Base-by-base conservation (phyloP, 2,888 invertebrate species). In the Theretra japonica region DNA sequence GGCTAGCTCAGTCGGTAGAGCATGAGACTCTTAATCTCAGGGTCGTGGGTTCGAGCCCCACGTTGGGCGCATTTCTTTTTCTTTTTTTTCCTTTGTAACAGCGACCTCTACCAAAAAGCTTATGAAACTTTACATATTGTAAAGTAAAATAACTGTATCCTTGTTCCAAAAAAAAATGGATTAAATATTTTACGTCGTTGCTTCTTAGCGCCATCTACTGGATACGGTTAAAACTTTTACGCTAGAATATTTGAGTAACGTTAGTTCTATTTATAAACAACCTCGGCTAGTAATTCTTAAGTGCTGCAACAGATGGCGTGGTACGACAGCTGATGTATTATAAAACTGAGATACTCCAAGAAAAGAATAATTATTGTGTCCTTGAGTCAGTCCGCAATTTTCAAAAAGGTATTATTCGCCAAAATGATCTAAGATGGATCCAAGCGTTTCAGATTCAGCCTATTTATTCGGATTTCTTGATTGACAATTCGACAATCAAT, bases 1-100 rank as follows among this genome's bases (percentile, higher is more conserved):
- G 92, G 92, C 92, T 92, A 92, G 92, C 92, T 92, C 92, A 92
- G 92, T 92, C 92, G 92, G 92, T 92, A 92, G 92, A 92, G 92
- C 92, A 92, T 95, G 94, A 95, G 95, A 95, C 94, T 95, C 94
- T 95, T 95, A 95, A 95, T 95, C 94, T 95, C 95, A 95, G 95
- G 95, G 95, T 95, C 94, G 94, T 94, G 94, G 94, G 95, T 95
- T 95, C 94, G 94, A 95, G 94, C 94, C 94, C 95, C 95, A 94
- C 95, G 95, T 95, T 95, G 94, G 95, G 95, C 95, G 95, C 72
- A 75, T 71, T 72, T 70, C 80, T 87, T 89, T 83, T 70, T 3
- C 15, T 15, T 57, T 57, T 57, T n/a, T 17, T 21, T 5, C 33
- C n/a, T 2, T 53, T 53, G 19, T n/a, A 53, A 6, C 0, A 53